phyloP scores from a whole-genome alignment of 2,113 vertebrate genomes.

The Pao palembangensis region DNA sequence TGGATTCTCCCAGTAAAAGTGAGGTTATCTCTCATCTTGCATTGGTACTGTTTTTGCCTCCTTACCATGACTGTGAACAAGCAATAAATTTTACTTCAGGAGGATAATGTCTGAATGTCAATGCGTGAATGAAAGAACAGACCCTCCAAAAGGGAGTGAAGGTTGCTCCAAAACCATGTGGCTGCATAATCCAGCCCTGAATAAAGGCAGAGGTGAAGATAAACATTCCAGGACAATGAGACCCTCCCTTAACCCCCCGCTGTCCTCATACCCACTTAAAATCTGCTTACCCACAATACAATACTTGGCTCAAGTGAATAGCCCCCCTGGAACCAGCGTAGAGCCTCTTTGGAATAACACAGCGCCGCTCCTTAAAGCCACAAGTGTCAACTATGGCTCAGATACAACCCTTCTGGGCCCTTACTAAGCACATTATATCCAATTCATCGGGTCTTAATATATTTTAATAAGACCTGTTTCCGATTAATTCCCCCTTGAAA shows the following conservation, averaged over 20 bases:
- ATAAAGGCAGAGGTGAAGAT: conserved; percentile 36
- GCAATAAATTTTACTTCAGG: conserved; percentile 13
- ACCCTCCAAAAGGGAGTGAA: conserved; percentile 67
- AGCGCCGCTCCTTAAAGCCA: conserved; percentile 52
- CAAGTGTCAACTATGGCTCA: conserved; percentile 64
- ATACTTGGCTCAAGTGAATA: conserved; percentile 51
- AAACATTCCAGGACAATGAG: conserved; percentile 74
- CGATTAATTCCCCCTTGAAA: conserved; percentile 78
- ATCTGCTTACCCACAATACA: conserved; percentile 55
- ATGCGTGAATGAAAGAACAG: conserved; percentile 43
- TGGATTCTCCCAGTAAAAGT: too few relatives aligned
- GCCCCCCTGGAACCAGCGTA: conserved; percentile 40
- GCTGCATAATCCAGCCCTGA: conserved; percentile 61
- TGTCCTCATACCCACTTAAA: conserved; percentile 64
- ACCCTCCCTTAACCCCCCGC: conserved; percentile 62
- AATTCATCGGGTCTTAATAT: conserved; percentile 65
- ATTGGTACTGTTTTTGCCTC: neutral
- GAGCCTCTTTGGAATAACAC: conserved; percentile 49
- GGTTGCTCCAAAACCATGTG: conserved; percentile 55
- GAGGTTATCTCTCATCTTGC: too few relatives aligned
- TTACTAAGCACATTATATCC: conserved; percentile 65
- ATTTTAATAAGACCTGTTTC: conserved; percentile 79
- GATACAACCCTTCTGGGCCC: conserved; percentile 69
- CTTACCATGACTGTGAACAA: too few relatives aligned
- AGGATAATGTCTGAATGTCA: conserved; percentile 43